These are phyloP conservation scores for Amphipyra berbera DNA, from an alignment of 2,888 invertebrate species.

Conservation along the genomic window DNA sequence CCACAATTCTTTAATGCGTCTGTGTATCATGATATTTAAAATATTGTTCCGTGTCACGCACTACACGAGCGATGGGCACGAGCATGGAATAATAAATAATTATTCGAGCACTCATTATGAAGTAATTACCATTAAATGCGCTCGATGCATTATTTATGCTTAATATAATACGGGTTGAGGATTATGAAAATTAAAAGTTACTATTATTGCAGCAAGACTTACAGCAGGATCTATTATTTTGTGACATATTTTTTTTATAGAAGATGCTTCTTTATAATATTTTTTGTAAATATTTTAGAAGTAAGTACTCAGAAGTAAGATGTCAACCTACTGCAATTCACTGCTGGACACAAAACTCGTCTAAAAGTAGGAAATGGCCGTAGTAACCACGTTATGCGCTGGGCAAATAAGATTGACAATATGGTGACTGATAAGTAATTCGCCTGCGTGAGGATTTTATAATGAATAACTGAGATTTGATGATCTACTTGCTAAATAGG, in stretches of 20 bases:
- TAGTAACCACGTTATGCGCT: too few species aligned
- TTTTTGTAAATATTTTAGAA: not conserved
- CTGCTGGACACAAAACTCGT: too few species aligned
- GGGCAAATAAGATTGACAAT: too few species aligned
- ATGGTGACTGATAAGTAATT: too few species aligned
- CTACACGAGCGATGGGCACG: slow-evolving; percentile 64
- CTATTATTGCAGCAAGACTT: slow-evolving; percentile 11
- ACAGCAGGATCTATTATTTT: not conserved
- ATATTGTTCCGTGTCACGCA: slow-evolving; percentile 75
- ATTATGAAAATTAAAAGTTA: slow-evolving; percentile 14
- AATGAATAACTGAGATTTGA: too few species aligned
- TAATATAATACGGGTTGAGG: slow-evolving; percentile 25
- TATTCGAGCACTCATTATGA: slow-evolving; percentile 79
- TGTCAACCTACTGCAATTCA: too few species aligned
- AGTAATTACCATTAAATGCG: slow-evolving; percentile 80
- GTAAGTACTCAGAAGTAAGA: too few species aligned
- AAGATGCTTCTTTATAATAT: not conserved
- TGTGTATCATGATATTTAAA: slow-evolving; percentile 65
- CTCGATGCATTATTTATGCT: slow-evolving; percentile 75
- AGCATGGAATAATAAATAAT: slow-evolving; percentile 76
- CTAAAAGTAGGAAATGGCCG: too few species aligned
- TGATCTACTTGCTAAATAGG: too few species aligned
- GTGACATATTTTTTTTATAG: not conserved
- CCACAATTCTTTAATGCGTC: slow-evolving; percentile 37
- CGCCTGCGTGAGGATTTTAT: too few species aligned